Percentiles rank a stretch among this genome's conserved stretches.
Conservation (phyloP, 2,888 invertebrate species). For the Timema podura region DNA sequence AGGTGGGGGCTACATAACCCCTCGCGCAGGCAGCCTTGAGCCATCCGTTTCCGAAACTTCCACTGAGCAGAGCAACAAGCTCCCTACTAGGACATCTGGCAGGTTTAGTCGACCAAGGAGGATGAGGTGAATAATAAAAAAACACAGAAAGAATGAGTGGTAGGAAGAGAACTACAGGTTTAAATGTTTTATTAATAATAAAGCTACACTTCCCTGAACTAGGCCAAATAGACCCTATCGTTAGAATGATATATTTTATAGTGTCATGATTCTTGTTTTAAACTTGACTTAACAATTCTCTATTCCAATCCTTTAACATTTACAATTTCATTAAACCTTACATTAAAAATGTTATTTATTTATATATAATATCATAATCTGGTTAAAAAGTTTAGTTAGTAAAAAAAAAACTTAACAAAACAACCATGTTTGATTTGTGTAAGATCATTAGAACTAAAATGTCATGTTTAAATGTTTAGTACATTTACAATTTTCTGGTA, state of each 20-base stretch:
- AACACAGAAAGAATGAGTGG: neutral
- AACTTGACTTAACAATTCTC: neutral
- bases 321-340: neutral
- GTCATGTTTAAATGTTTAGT: too few species aligned
- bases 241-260: too few species aligned
- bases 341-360: neutral
- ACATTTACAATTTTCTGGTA: too few species aligned
- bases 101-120: constrained; percentile 56
- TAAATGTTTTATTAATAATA: too few species aligned
- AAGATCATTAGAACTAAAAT: too few species aligned
- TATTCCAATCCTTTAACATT: neutral
- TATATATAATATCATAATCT: neutral
- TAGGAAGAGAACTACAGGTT: neutral
- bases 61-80: constrained; percentile 8
- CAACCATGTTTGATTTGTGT: too few species aligned
- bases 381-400: too few species aligned
- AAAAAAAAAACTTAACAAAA: too few species aligned
- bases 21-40: constrained; percentile 69
- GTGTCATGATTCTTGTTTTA: too few species aligned
- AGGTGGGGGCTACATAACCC: constrained; percentile 81
- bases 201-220: too few species aligned
- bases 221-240: too few species aligned
- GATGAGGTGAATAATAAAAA: constrained; percentile 55
- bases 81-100: constrained; percentile 11
- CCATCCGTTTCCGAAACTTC: constrained; percentile 25